Base-by-base conservation (phyloP, 1,140 invertebrate genomes). In the Cryptotermes secundus region DNA sequence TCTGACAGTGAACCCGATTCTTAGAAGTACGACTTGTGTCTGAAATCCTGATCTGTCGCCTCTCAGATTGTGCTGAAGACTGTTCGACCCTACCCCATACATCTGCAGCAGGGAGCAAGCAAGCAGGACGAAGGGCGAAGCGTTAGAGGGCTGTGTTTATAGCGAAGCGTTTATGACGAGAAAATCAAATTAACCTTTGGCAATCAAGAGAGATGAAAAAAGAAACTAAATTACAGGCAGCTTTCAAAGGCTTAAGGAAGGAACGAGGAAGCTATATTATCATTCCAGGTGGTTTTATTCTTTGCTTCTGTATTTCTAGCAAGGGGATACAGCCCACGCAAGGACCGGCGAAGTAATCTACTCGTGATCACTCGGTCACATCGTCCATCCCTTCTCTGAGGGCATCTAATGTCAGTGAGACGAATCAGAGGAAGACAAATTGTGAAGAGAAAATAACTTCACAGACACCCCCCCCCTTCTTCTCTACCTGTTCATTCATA, bases 141-240 rank as follows among this genome's bases (percentile, higher is more conserved):
- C 31, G 59, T 31, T 72, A 26, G 4, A 59, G 53, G 53, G 24
- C 26, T 3, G 3, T 31, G 59, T 72, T n/a, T 72, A 72, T 31
- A 31, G 59, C 59, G 59, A 72, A 72, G 31, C 59, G 31, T 72
- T 31, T 72, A 72, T 72, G 59, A 72, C n/a, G 59, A 72, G 59
- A 4, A 72, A 72, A 72, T 72, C 26, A 31, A 72, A 72, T 72
- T 72, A 72, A 72, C 59, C n/a, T 72, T 72, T 16, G 53, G 1
- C 53, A 22, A 38, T n/a, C 59, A 72, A 72, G 59, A n/a, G 59
- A 59, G 6, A 31, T 26, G 59, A 72, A 72, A n/a, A 72, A 72
- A 72, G 59, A 72, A 72, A 72, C 59, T 31, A 72, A 72, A 72
- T 72, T 72, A 72, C n/a, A 72, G 59, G 59, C 59, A 72, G 59